These are phyloP conservation scores for Dinothrombium tinctorium DNA, from an alignment of 1,140 invertebrate genomes.

Conservation along the genomic window DNA sequence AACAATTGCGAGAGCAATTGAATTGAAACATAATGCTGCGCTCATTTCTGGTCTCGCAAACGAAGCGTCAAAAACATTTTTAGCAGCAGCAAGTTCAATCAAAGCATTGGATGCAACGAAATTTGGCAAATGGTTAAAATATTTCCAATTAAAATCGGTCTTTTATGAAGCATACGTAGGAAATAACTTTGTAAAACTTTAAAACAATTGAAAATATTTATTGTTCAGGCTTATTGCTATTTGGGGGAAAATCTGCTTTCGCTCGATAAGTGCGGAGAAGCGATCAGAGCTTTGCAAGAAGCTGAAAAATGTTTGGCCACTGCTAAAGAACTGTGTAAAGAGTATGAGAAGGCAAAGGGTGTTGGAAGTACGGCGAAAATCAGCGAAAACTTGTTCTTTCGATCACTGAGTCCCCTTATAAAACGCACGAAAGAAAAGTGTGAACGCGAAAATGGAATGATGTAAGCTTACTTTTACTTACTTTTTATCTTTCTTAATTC, in stretches of 20 bases:
- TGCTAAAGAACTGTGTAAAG: constrained; percentile 29
- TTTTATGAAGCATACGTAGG: constrained; percentile 41
- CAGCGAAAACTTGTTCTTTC: constrained; percentile 39
- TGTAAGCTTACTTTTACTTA: constrained; percentile 25
- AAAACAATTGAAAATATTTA: constrained; percentile 6
- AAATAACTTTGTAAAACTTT: constrained; percentile 3
- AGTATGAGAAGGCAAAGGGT: constrained; percentile 34
- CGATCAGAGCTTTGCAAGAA: constrained; percentile 36
- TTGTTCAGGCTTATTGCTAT: constrained; percentile 35
- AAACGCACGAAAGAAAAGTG: constrained; percentile 40
- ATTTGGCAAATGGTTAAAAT: constrained; percentile 38
- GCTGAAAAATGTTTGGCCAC: constrained; percentile 26
- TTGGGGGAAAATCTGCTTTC: constrained; percentile 35
- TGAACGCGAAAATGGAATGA: constrained; percentile 43
- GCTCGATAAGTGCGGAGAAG: constrained; percentile 44
- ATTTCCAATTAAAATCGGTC: constrained; percentile 36
- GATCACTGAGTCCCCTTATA: constrained; percentile 32
- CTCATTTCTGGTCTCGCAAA: constrained; percentile 37
- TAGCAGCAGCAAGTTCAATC: constrained; percentile 31
- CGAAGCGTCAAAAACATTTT: constrained; percentile 38
- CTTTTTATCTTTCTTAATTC: constrained; percentile 1
- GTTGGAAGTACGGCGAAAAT: constrained; percentile 33
- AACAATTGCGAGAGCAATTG: constrained; percentile 41
- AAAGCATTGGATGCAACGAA: constrained; percentile 28
- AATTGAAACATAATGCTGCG: constrained; percentile 37